These are phyloP conservation scores for Drosophila falleni DNA, from an alignment of 2,888 invertebrate species.

Conservation along the genomic window DNA sequence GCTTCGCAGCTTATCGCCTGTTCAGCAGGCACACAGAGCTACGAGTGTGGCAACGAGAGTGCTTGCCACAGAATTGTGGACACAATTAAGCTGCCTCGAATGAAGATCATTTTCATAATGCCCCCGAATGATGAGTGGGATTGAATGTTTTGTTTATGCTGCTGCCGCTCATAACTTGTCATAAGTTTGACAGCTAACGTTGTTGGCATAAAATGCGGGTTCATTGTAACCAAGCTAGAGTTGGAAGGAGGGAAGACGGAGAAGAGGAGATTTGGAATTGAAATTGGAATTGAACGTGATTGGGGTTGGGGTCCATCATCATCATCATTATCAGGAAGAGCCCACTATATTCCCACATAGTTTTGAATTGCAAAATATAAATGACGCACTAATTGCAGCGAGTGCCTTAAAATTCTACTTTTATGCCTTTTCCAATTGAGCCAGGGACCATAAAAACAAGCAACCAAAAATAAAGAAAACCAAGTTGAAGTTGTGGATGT, in stretches of 20 bases:
- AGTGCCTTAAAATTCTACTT: constrained; percentile 53
- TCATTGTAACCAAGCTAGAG: constrained; percentile 47
- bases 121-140: constrained; percentile 43
- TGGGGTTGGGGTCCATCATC: background rate
- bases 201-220: constrained; percentile 56
- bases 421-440: constrained; percentile 64
- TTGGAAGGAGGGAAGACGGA: constrained; percentile 1
- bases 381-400: constrained; percentile 77
- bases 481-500: background rate
- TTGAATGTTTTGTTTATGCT: constrained; percentile 69
- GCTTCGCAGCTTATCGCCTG: constrained; percentile 70
- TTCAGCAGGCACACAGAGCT: constrained; percentile 44
- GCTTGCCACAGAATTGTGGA: constrained; percentile 22
- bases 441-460: constrained; percentile 59
- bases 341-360: constrained; percentile 62
- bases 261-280: background rate
- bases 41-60: background rate
- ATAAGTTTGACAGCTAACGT: constrained; percentile 75
- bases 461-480: constrained; percentile 14
- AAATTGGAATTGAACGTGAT: constrained; percentile 10
- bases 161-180: constrained; percentile 77
- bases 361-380: constrained; percentile 78
- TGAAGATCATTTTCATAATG: constrained; percentile 55
- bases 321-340: background rate
- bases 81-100: constrained; percentile 50